Evolutionary conservation across 2,888 invertebrate genomes (phyloP).

Genomic region (Clanis bilineata): DNA sequence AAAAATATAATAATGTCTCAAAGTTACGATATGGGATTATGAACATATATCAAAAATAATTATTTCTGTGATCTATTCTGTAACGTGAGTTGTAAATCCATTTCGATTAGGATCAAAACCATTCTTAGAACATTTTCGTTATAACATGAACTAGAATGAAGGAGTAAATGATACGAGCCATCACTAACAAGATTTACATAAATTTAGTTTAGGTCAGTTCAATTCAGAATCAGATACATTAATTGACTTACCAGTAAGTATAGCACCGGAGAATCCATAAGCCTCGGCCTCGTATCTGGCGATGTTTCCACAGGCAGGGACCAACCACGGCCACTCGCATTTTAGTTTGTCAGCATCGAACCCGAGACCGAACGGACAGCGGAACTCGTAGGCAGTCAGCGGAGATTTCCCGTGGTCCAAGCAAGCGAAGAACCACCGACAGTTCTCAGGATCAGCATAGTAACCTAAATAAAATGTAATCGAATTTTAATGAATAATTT

Average conservation of each 20-base stretch:
- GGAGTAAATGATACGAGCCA: too few relatives aligned
- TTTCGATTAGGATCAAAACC: too few relatives aligned
- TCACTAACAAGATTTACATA: too few relatives aligned
- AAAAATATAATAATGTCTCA: not conserved
- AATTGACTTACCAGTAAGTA: conserved; percentile 57
- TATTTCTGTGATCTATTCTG: too few relatives aligned
- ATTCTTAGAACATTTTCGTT: too few relatives aligned
- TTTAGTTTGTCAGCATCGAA: conserved; percentile 87
- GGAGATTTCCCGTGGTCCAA: conserved; percentile 85
- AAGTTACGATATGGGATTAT: too few relatives aligned
- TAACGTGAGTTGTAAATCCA: too few relatives aligned
- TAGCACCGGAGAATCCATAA: conserved; percentile 67
- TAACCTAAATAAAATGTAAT: conserved; percentile 84
- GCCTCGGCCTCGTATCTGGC: conserved; percentile 79
- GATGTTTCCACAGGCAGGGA: conserved; percentile 83
- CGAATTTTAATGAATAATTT: not conserved
- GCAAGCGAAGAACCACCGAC: conserved; percentile 92
- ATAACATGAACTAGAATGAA: too few relatives aligned
- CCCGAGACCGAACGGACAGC: conserved; percentile 90
- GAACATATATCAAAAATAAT: too few relatives aligned
- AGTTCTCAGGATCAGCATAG: conserved; percentile 91
- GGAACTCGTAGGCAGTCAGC: conserved; percentile 89
- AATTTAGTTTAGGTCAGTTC: too few relatives aligned
- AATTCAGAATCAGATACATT: not conserved
- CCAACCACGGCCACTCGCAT: conserved; percentile 92